Evolutionary conservation across 2,113 vertebrate genomes (phyloP), one percentile per base, ranked within the genome.

Genomic region (Chamaea fasciata): DNA sequence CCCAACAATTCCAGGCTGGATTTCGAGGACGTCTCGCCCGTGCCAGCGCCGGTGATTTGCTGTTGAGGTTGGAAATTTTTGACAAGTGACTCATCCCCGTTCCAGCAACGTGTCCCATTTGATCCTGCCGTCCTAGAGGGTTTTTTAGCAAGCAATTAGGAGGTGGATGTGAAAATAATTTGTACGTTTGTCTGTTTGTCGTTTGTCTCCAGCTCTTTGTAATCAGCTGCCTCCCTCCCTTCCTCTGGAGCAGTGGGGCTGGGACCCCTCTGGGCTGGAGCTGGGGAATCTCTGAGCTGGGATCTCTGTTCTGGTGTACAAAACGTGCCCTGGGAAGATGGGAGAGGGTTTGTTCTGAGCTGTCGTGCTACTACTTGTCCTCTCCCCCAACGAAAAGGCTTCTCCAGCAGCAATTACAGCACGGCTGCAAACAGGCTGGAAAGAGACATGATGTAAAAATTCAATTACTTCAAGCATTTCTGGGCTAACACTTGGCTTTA

Each of bases 401-500:
- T 87, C 94, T 97, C 93, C 95, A 65, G 94, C 85, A 67, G 94
- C 97, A 98, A 98, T 98, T 98, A 98, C 96, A 73, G 63, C 97
- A 96, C 87, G 35, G 28, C 91, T 95, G 85, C 97, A 98, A 98
- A 98, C 97, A 97, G 95, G 83, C 95, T 89, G 93, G 59, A 97
- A 93, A 97, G 97, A 98, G 98, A 98, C 97, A 95, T 98, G 97
- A 98, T 98, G 98, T 98, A 97, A 98, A 98, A 98, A 98, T 93
- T 96, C 97, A 98, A 98, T 97, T 93, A 97, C 97, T 92, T 95
- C 97, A 98, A 97, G 97, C 96, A 97, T 97, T 98, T 98, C 96
- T 96, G 95, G 96, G 94, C 97, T 97, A 98, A 98, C 97, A 96
- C 98, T 98, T 96, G 97, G 97, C 97, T 98, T 98, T 98, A 98